phyloP scores from a whole-genome alignment of 2,113 vertebrate species.

The Arvicanthis niloticus region DNA sequence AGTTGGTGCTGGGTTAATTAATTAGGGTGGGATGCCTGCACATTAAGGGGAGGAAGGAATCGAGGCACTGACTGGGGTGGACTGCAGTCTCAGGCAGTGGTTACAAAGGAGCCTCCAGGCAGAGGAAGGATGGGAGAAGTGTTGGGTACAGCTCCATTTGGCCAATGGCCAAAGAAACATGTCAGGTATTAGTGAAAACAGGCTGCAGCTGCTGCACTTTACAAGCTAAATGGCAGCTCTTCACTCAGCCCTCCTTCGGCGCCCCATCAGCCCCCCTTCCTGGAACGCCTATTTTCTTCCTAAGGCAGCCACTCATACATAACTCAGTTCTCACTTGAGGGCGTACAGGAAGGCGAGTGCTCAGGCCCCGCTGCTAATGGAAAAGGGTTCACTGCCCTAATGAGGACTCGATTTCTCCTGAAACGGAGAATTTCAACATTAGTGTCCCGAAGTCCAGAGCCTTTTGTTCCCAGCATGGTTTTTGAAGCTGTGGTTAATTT shows the following conservation, averaged over 20 bases:
- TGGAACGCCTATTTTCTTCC: conserved; percentile 73
- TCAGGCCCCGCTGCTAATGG: conserved; percentile 55
- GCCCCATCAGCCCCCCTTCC: conserved; percentile 9
- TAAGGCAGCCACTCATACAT: conserved; percentile 72
- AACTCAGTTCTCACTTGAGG: conserved; percentile 79
- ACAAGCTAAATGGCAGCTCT: conserved; percentile 68
- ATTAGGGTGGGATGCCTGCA: conserved; percentile 84
- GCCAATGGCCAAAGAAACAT: conserved; percentile 85
- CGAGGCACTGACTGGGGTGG: conserved; percentile 68
- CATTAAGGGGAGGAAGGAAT: conserved; percentile 78
- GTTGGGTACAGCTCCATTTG: conserved; percentile 84
- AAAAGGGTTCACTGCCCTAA: conserved; percentile 36
- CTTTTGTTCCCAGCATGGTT: background rate
- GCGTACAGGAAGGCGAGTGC: conserved; percentile 46
- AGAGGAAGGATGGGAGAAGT: conserved; percentile 82
- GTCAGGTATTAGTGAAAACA: conserved; percentile 91
- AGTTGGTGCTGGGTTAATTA: conserved; percentile 88
- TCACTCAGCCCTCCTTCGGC: conserved; percentile 51
- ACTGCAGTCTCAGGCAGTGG: conserved; percentile 78
- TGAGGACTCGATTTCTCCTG: conserved; percentile 14
- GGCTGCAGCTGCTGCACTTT: conserved; percentile 87
- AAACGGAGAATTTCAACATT: conserved; percentile 39
- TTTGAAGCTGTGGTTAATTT: background rate
- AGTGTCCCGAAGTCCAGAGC: background rate
- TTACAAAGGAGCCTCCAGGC: conserved; percentile 78